Conservation (phyloP, 2,888 invertebrate species). For the Zaprionus lineosus region DNA sequence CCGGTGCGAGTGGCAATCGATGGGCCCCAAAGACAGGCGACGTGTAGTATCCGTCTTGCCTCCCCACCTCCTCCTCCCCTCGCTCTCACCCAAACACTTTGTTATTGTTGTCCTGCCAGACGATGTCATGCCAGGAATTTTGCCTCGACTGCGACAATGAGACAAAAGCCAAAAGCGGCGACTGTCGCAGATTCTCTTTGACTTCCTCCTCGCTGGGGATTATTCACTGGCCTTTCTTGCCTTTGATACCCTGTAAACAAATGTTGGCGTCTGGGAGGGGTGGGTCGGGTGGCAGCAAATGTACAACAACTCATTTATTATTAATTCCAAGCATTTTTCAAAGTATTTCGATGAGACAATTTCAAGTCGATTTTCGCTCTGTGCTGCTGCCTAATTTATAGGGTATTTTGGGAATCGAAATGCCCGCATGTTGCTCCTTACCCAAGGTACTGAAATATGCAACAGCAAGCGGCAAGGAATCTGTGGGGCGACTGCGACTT, state of each 20-base stretch:
- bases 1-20: constrained; percentile 46
- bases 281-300: no score
- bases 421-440: background rate
- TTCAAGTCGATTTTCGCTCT: no score
- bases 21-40: constrained; percentile 6
- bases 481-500: constrained; percentile 8
- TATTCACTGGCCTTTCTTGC: constrained; percentile 27
- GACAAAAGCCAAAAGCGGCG: constrained; percentile 52
- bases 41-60: constrained; percentile 1
- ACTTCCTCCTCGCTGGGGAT: constrained; percentile 8
- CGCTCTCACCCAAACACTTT: no score
- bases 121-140: constrained; percentile 48
- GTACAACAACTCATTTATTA: no score
- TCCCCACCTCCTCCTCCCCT: no score
- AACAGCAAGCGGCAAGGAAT: constrained; percentile 42
- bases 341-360: no score
- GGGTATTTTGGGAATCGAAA: constrained; percentile 4
- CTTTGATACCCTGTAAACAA: constrained; percentile 15
- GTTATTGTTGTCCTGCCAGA: constrained; percentile 1
- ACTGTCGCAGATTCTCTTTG: constrained; percentile 46
- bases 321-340: no score
- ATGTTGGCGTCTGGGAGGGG: background rate
- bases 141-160: constrained; percentile 43
- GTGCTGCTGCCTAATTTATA: background rate
- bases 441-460: constrained; percentile 55